phyloP scores from a whole-genome alignment of 2,113 vertebrate species.

The Amphilophus citrinellus region DNA sequence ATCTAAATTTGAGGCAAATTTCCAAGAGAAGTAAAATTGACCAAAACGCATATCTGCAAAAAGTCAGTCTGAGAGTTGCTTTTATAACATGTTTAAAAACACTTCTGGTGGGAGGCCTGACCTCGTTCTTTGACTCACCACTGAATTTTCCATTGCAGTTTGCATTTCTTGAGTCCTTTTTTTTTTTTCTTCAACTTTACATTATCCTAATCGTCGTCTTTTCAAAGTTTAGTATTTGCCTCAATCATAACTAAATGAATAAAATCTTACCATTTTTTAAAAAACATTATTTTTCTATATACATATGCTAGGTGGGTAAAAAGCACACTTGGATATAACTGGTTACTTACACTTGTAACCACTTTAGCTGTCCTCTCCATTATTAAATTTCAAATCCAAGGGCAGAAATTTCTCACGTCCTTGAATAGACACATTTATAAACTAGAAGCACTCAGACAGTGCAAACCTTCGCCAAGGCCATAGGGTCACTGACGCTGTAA shows the following conservation, averaged over 20 bases:
- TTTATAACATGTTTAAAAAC: neutral
- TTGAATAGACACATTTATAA: neutral
- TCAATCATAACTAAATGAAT: neutral
- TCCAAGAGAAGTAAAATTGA: neutral
- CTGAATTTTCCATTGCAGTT: neutral
- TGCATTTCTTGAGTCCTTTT: neutral
- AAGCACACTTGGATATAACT: neutral
- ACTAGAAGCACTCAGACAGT: too few species aligned
- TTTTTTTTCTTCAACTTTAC: neutral
- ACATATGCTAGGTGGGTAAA: neutral
- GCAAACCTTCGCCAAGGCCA: too few species aligned
- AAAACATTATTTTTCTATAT: neutral
- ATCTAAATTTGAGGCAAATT: neutral
- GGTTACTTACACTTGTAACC: neutral
- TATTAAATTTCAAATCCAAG: neutral
- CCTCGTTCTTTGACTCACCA: neutral
- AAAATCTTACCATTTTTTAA: neutral
- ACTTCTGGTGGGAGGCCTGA: neutral
- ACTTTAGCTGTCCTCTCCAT: neutral
- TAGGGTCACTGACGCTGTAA: too few species aligned
- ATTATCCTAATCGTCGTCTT: neutral
- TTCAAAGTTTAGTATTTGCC: neutral
- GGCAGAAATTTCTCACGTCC: neutral
- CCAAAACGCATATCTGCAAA: neutral
- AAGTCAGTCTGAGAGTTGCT: neutral